These are phyloP conservation scores for Thaumatotibia leucotreta DNA, from an alignment of 1,140 invertebrate genomes.

Conservation along the genomic window DNA sequence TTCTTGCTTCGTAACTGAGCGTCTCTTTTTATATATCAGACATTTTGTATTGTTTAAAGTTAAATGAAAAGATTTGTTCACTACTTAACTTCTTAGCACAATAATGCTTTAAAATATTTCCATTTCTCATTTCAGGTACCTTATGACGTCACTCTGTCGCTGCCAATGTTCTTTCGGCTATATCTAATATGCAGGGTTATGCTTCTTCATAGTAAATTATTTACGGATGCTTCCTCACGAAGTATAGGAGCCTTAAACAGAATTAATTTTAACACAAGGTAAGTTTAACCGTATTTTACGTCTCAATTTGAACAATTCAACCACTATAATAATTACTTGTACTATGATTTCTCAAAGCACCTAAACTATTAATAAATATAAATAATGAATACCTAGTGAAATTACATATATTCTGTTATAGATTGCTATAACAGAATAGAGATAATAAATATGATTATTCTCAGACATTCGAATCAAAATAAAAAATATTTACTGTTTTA, in stretches of 20 bases:
- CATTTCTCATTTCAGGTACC: slow-evolving; percentile 82
- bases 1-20: too few relatives aligned
- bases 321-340: too few relatives aligned
- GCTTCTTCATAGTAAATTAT: slow-evolving; percentile 99
- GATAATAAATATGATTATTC: too few relatives aligned
- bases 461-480: too few relatives aligned
- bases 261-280: slow-evolving; percentile 99
- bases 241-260: slow-evolving; percentile 98
- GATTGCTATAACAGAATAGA: too few relatives aligned
- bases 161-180: slow-evolving; percentile 99
- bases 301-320: neutral
- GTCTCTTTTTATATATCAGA: too few relatives aligned
- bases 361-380: too few relatives aligned
- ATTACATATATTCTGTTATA: too few relatives aligned
- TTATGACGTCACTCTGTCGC: slow-evolving; percentile 96
- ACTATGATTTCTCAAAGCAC: too few relatives aligned
- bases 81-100: neutral
- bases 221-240: slow-evolving; percentile 97
- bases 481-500: too few relatives aligned
- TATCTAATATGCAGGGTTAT: slow-evolving; percentile 99
- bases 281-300: slow-evolving; percentile 18
- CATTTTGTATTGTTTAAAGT: neutral
- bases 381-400: too few relatives aligned
- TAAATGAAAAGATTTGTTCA: too few relatives aligned
- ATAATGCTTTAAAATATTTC: neutral